Conservation (phyloP, 2,888 invertebrate genomes). For the Drosophila barbarae region DNA sequence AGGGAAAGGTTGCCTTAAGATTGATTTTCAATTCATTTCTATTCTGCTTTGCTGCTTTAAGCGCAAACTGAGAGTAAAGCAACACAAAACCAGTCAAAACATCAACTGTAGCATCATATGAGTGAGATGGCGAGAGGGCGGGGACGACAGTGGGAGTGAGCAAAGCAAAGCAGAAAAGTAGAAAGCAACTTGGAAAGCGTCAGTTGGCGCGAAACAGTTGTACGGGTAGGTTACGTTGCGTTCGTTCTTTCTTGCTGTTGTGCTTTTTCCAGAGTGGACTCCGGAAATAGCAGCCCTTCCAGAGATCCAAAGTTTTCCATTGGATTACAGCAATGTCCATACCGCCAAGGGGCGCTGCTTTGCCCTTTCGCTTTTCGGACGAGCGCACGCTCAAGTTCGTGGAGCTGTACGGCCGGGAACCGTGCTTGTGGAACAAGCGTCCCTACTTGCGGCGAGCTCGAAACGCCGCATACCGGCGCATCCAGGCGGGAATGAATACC, state of each 20-base stretch:
- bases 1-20: background rate
- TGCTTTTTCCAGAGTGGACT: constrained; percentile 16
- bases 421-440: constrained; percentile 57
- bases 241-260: background rate
- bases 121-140: background rate
- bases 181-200: constrained; percentile 14
- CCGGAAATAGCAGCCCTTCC: background rate
- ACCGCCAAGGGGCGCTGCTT: background rate
- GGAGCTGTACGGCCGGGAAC: constrained; percentile 59
- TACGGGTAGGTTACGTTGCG: constrained; percentile 10
- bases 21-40: background rate
- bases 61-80: constrained; percentile 8
- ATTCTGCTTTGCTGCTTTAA: constrained; percentile 11
- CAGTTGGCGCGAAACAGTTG: constrained; percentile 13
- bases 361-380: constrained; percentile 58
- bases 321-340: background rate
- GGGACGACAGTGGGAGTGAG: background rate
- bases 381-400: constrained; percentile 58
- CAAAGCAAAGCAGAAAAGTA: constrained; percentile 26
- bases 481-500: constrained; percentile 57
- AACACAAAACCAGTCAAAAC: background rate
- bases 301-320: background rate
- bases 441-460: constrained; percentile 43
- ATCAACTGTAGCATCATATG: background rate
- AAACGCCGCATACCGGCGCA: constrained; percentile 50